Conservation (phyloP, 2,888 invertebrate species). For the Alentia gelatinosa region DNA sequence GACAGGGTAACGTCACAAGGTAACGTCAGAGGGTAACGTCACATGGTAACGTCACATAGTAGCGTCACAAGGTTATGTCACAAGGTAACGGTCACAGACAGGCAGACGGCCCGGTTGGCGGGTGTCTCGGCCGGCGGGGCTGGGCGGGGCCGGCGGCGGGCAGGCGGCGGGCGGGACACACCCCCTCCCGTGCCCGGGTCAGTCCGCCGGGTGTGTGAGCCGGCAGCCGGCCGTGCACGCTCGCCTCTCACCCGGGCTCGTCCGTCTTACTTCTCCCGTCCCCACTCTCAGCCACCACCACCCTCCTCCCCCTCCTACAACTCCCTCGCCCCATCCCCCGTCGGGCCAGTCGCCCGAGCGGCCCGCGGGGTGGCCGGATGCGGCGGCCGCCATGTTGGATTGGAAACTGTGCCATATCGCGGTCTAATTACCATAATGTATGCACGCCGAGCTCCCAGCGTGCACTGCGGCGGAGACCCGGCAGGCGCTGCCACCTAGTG, state of each 20-base stretch:
- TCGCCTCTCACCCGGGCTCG: no score
- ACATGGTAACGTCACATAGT: no score
- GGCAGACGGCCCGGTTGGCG: not conserved
- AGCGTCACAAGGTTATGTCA: no score
- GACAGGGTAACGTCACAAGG: no score
- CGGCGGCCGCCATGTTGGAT: conserved; percentile 34
- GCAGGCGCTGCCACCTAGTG: conserved; percentile 9
- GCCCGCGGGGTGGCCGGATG: not conserved
- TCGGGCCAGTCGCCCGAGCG: not conserved
- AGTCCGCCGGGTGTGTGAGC: no score
- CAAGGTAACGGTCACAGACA: not conserved
- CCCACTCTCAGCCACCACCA: not conserved
- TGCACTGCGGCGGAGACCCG: not conserved
- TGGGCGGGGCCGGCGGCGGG: not conserved
- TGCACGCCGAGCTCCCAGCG: conserved; percentile 9
- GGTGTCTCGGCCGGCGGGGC: not conserved
- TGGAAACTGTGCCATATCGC: conserved; percentile 18
- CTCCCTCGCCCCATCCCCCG: not conserved
- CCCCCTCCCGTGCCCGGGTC: no score
- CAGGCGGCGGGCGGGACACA: no score
- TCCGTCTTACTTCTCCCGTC: not conserved
- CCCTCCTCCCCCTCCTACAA: not conserved
- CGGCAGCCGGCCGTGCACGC: no score
- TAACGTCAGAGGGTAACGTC: no score
- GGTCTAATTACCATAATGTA: conserved; percentile 22